Conservation (phyloP, 2,113 vertebrate genomes). For the Phoxinus phoxinus region DNA sequence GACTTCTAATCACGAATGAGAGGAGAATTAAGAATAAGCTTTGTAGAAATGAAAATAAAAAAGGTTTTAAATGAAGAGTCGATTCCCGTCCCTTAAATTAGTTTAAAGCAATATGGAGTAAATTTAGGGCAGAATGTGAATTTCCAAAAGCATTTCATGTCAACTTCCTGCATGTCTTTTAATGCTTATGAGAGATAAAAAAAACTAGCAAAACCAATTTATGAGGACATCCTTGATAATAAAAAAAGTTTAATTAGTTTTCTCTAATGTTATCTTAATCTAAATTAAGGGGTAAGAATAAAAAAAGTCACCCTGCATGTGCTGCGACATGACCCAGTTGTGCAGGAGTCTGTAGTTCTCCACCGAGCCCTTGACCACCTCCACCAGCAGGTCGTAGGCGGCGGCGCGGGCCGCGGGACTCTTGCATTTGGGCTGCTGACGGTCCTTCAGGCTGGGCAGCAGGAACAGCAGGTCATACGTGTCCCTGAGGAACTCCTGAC, state of each 20-base stretch:
- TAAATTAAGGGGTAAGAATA: not conserved
- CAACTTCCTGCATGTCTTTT: not conserved
- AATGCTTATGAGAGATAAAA: not conserved
- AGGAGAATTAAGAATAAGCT: too few relatives aligned
- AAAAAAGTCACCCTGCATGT: slow-evolving; percentile 89
- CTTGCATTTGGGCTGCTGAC: slow-evolving; percentile 96
- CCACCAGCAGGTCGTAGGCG: slow-evolving; percentile 95
- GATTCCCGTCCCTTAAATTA: too few relatives aligned
- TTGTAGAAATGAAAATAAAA: too few relatives aligned
- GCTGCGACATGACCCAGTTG: slow-evolving; percentile 99
- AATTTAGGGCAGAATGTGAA: too few relatives aligned
- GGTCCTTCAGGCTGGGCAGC: slow-evolving; percentile 94
- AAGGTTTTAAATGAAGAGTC: too few relatives aligned
- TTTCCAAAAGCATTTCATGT: not conserved
- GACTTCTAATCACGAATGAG: too few relatives aligned
- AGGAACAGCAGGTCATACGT: slow-evolving; percentile 96
- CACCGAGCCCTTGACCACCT: slow-evolving; percentile 95
- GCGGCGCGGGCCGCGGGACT: slow-evolving; percentile 95
- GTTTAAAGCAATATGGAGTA: too few relatives aligned
- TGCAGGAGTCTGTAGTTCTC: slow-evolving; percentile 98
- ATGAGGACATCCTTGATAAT: not conserved
- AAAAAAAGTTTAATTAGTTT: not conserved
- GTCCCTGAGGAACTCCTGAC: slow-evolving; percentile 97
- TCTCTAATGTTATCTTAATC: not conserved
- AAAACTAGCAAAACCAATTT: not conserved